Evolutionary conservation across 2,797 vertebrate species (phyloP), one percentile per base, ranked within the genome.

Genomic region (Sebastolobus altivelis): DNA sequence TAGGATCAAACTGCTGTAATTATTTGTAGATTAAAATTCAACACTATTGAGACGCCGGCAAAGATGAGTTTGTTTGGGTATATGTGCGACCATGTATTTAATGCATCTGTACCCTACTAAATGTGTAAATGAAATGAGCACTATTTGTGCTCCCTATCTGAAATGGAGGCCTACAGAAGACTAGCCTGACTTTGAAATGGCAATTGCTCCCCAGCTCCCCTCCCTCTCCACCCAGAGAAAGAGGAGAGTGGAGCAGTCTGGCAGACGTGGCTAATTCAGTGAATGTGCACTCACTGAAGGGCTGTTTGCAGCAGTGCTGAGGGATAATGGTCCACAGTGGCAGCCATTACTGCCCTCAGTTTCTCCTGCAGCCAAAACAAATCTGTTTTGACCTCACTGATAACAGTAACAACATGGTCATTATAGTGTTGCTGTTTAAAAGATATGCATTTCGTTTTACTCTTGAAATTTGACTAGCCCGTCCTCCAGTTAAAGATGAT

Each of bases 231-330:
- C 58, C 79, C 70, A 80, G 77, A 65, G 73, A 84, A 63, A 8
- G 63, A 65, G 69, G 77, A 77, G 79, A 83, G 77, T 59, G 75
- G 73, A 89, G 86, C 72, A 29, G 78, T 78, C 84, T 88, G 79
- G 72, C 68, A 84, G 83, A 80, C 20, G 33, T 61, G 25, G 79
- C 61, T 92, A 87, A 90, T 89, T 88, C 80, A 86, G 84, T 78
- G 67, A 81, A 40, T 70, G 55, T 86, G 67, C 80, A 77, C 82
- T 87, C 71, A 82, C 70, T 75, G 60, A 79, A 77, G 60, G 68
- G 25, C 84, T 81, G 81, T 69, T 72, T 82, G 72, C 77, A 77
- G 87, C 70, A 29, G 25, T 65, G 60, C 68, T 81, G 62, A 55
- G 56, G 77, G 81, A 80, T 87, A 84, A 89, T 89, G 83, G 70